A percentile compares a stretch with the other conserved stretches of the same genome.
Conservation (phyloP, 2,888 invertebrate species). For the Trichopria drosophilae region DNA sequence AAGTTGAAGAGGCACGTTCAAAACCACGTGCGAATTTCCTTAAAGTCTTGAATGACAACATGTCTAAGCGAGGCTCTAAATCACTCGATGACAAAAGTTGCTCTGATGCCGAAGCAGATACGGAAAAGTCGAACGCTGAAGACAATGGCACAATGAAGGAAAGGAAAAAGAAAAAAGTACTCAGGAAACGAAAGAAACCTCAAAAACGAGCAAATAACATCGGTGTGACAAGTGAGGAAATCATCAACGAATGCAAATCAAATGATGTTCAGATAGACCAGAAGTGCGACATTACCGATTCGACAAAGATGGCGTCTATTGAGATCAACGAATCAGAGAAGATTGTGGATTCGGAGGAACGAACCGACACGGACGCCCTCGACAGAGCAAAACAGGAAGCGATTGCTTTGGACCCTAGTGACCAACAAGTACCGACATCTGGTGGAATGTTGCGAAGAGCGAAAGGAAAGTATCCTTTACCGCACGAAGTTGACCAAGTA, state of each 20-base stretch:
- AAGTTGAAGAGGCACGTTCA: no score
- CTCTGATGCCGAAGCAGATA: conserved; percentile 54
- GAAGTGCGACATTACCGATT: no score
- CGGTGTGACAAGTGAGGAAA: conserved; percentile 7
- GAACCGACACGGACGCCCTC: conserved; percentile 45
- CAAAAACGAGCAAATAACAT: conserved; percentile 49
- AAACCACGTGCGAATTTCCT: no score
- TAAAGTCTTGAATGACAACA: no score
- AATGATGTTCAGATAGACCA: no score
- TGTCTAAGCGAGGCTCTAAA: conserved; percentile 8
- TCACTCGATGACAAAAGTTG: conserved; percentile 23
- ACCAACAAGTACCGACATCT: conserved; percentile 49
- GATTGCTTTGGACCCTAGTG: conserved; percentile 47
- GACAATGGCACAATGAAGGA: conserved; percentile 61
- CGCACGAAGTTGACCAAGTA: conserved; percentile 34
- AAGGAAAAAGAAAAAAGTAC: conserved; percentile 57
- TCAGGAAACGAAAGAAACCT: conserved; percentile 60
- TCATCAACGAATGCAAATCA: conserved; percentile 26
- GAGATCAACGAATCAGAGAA: conserved; percentile 5
- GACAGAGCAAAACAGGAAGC: conserved; percentile 52
- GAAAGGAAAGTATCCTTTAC: no score
- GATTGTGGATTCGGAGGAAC: conserved; percentile 30
- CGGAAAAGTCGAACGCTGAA: conserved; percentile 61
- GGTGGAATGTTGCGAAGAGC: conserved; percentile 42
- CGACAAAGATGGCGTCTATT: conserved; percentile 3